Conservation (phyloP, 2,113 vertebrate genomes). For the Corapipo altera region DNA sequence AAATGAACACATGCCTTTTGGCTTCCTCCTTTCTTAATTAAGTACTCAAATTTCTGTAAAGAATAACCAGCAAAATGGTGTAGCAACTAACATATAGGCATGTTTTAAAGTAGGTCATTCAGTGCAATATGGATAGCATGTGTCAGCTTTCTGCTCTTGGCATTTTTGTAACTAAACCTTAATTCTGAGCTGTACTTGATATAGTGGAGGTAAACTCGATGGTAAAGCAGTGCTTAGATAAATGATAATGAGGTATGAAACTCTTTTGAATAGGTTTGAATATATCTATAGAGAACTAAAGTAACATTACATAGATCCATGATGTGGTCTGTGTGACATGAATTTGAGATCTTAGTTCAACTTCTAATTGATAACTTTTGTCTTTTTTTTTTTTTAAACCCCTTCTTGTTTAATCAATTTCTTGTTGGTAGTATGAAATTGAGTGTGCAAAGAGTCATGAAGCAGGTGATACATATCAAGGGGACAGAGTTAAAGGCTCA, state of each 20-base stretch:
- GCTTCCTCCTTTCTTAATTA: background rate
- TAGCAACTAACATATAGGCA: background rate
- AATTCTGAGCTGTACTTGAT: background rate
- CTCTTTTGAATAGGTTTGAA: background rate
- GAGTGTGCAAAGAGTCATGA: background rate
- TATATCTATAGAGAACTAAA: background rate
- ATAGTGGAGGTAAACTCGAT: background rate
- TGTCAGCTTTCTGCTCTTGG: background rate
- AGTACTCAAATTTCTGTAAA: background rate
- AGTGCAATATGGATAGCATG: background rate
- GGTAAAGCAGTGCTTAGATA: constrained; percentile 3
- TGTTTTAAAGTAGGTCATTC: constrained; percentile 29
- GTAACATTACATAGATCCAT: background rate
- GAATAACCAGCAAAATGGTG: background rate
- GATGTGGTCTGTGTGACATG: background rate
- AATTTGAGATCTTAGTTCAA: background rate
- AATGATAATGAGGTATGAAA: constrained; percentile 7
- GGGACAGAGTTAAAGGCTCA: background rate
- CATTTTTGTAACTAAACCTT: constrained; percentile 11
- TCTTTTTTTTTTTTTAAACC: background rate
- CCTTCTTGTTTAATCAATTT: background rate
- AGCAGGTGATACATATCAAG: background rate
- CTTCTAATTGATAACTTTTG: background rate
- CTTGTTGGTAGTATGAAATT: background rate
- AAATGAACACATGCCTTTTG: background rate